A percentile compares a stretch with the other conserved stretches of the same genome.
These are phyloP conservation scores for Procambarus virginalis DNA, from an alignment of 1,140 invertebrate species.

Conservation along the genomic window DNA sequence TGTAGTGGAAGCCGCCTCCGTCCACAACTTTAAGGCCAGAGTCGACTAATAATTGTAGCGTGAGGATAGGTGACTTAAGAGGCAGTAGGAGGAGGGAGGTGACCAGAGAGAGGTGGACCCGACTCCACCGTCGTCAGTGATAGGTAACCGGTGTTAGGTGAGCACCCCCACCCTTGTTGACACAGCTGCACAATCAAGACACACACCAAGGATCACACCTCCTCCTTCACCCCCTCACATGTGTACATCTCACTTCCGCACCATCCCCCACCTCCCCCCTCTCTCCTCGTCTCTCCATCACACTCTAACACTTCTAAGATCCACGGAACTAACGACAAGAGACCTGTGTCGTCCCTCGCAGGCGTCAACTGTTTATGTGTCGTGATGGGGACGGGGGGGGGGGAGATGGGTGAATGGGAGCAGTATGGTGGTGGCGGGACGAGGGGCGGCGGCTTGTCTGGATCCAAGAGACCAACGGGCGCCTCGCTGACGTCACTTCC, in stretches of 20 bases:
- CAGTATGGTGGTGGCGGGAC: neutral
- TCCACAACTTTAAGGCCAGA: too few relatives aligned
- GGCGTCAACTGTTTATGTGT: too few relatives aligned
- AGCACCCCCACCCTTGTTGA: slow-evolving; percentile 1
- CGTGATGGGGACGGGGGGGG: too few relatives aligned
- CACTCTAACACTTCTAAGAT: neutral
- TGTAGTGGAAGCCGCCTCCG: too few relatives aligned
- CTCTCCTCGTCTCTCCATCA: neutral
- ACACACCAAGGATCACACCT: neutral
- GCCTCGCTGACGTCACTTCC: neutral
- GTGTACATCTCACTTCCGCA: neutral
- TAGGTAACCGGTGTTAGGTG: too few relatives aligned
- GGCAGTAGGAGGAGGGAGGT: too few relatives aligned
- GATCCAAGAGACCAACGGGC: neutral
- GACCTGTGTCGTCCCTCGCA: too few relatives aligned
- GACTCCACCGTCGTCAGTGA: too few relatives aligned
- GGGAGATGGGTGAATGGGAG: neutral
- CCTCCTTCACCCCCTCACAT: neutral
- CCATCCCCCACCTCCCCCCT: neutral
- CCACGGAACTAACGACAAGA: too few relatives aligned
- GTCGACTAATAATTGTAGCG: too few relatives aligned
- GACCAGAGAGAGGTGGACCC: too few relatives aligned
- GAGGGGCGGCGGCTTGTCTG: neutral
- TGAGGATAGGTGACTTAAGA: too few relatives aligned
- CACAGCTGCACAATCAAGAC: slow-evolving; percentile 5